Conservation (phyloP, 64 coral and sea anemone genomes). For the Hydrozoanthus tunicans region DNA sequence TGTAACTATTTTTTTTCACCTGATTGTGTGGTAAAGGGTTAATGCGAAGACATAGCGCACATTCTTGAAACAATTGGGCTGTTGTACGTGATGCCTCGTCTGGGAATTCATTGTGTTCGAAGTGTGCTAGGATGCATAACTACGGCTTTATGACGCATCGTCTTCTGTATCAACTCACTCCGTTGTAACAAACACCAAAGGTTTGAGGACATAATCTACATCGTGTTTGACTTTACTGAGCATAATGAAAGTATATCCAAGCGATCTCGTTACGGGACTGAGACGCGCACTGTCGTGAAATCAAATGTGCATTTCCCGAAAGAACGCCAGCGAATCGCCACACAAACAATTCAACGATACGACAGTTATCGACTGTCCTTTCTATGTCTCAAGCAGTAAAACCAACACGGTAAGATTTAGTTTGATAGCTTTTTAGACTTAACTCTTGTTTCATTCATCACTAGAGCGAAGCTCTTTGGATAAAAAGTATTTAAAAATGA, state of each 20-base stretch:
- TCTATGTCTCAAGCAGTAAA: not conserved
- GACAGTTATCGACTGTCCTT: conserved; percentile 2
- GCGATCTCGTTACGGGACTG: conserved; percentile 52
- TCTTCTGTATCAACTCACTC: conserved; percentile 16
- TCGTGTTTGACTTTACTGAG: not conserved
- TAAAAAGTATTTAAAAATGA: conserved; percentile 42
- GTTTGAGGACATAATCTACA: not conserved
- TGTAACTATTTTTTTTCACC: conserved; percentile 56
- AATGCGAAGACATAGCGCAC: conserved; percentile 88
- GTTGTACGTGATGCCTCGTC: conserved; percentile 40
- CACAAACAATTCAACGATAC: conserved; percentile 30
- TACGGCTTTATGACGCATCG: not conserved
- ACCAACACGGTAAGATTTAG: conserved; percentile 15
- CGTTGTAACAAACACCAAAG: not conserved
- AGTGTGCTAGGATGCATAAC: conserved; percentile 3
- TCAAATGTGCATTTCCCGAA: conserved; percentile 26
- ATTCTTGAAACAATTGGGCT: conserved; percentile 86
- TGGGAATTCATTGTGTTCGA: conserved; percentile 30
- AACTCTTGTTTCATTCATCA: conserved; percentile 4
- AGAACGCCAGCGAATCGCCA: not conserved
- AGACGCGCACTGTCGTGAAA: not conserved
- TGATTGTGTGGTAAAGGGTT: conserved; percentile 70
- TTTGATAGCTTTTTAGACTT: not conserved
- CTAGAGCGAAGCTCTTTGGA: conserved; percentile 1
- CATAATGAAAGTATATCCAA: not conserved